Percentiles rank a stretch among this genome's conserved stretches.
Evolutionary conservation across 2,888 invertebrate genomes (phyloP).

Genomic region (Chloromyia formosa): DNA sequence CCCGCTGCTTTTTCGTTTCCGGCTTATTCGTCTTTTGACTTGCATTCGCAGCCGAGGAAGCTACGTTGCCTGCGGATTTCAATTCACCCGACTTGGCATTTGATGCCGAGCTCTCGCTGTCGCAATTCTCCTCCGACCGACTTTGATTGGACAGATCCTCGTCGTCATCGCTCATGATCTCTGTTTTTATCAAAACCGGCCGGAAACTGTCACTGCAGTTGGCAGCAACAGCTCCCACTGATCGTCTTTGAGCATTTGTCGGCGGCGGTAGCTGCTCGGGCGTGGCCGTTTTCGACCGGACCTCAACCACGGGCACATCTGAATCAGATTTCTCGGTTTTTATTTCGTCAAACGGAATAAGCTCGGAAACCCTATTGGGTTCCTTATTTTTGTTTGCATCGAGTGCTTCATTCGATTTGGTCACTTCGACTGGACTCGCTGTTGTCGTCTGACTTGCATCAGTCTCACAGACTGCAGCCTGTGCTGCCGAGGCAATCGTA

Average conservation of each 20-base stretch:
- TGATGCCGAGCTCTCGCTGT: conserved; percentile 13
- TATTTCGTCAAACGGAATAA: conserved; percentile 52
- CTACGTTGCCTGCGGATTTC: background rate
- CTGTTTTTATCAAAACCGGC: conserved; percentile 57
- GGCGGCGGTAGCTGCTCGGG: conserved; percentile 4
- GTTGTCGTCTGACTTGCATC: background rate
- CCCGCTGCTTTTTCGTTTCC: conserved; percentile 52
- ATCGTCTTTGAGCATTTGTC: background rate
- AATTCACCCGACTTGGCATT: background rate
- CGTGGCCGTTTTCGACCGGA: conserved; percentile 28
- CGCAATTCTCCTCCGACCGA: conserved; percentile 35
- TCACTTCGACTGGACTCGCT: background rate
- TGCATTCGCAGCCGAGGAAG: background rate
- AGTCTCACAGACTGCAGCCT: background rate
- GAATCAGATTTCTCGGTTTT: conserved; percentile 51
- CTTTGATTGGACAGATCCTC: conserved; percentile 27
- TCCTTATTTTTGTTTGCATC: background rate
- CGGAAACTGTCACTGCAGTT: background rate
- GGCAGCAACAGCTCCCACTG: too few relatives aligned
- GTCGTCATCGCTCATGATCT: conserved; percentile 56
- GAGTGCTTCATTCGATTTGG: background rate
- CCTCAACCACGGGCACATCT: conserved; percentile 25
- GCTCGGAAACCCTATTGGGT: conserved; percentile 20
- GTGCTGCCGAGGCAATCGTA: background rate
- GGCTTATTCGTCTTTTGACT: background rate